phyloP scores from a whole-genome alignment of 35 echinoderm and acorn worm species.

The Lytechinus variegatus region DNA sequence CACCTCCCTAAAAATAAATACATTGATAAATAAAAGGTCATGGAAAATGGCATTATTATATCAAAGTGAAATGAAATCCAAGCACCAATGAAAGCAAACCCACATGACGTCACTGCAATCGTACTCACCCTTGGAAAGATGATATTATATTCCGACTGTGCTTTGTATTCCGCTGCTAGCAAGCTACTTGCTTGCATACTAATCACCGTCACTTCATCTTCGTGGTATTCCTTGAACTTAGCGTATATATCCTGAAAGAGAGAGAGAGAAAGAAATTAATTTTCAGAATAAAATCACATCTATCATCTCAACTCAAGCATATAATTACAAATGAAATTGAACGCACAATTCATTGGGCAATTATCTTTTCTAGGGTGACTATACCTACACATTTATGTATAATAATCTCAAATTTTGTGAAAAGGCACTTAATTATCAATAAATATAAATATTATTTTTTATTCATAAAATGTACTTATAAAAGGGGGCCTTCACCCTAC shows the following conservation, averaged over 20 bases:
- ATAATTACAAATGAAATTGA: no score
- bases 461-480: no score
- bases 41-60: background rate
- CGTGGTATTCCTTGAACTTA: constrained; percentile 48
- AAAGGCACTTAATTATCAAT: no score
- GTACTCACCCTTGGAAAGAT: constrained; percentile 37
- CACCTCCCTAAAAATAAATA: background rate
- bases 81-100: background rate
- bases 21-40: background rate
- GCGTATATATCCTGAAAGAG: constrained; percentile 40
- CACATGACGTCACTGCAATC: background rate
- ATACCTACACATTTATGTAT: no score
- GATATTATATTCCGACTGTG: constrained; percentile 44
- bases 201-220: constrained; percentile 48
- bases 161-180: constrained; percentile 34
- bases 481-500: no score
- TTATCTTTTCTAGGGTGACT: no score
- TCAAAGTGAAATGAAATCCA: background rate
- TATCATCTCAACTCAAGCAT: background rate
- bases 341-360: no score
- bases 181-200: constrained; percentile 46
- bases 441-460: no score
- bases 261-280: background rate
- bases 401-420: no score
- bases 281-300: background rate